Evolutionary conservation across 2,888 invertebrate species (phyloP), one percentile per base, ranked within the genome.

Genomic region (Amphipyra berbera): DNA sequence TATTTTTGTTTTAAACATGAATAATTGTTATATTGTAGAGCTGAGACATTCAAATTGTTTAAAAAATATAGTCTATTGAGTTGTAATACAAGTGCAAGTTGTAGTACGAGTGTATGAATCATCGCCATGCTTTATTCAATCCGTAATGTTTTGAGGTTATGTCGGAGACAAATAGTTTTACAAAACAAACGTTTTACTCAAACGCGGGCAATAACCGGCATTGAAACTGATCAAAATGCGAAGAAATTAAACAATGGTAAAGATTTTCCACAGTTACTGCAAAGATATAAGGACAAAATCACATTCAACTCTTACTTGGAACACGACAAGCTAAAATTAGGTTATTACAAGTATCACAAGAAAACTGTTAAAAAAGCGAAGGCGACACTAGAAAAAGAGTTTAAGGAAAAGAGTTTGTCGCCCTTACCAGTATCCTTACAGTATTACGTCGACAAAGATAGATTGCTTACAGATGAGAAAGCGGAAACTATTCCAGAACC

Each of bases 391-490:
- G 41, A 67, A 27, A 82, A 82, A 30, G 79, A 87, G 5, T 74
- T 79, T n/a, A 63, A 84, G 12, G 82, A 87, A 46, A 89, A 80
- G 55, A 82, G 78, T 45, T 84, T 90, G 38, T 88, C 94, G 15
- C 95, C 95, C 0, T 79, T 95, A 49, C 96, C 96, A 0, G 52
- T 96, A 4, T 85, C 95, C 0, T 82, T 96, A 63, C 94, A 95
- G 78, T 96, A 95, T 86, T 87, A 92, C 44, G 86, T 91, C 0
- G 88, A 91, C 27, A 84, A 91, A 70, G 89, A 92, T 13, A 83
- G 82, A 48, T 73, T 90, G 46, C 73, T 90, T 15, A 70, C 84
- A 45, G 82, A 89, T 21, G 83, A 88, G 21, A 65, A 47, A 44
- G 61, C 76, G 12, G 47, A 68, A 2, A 37, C 61, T 35, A 46